phyloP scores from a whole-genome alignment of 1,140 invertebrate species.

The Lutraria rhynchaena region DNA sequence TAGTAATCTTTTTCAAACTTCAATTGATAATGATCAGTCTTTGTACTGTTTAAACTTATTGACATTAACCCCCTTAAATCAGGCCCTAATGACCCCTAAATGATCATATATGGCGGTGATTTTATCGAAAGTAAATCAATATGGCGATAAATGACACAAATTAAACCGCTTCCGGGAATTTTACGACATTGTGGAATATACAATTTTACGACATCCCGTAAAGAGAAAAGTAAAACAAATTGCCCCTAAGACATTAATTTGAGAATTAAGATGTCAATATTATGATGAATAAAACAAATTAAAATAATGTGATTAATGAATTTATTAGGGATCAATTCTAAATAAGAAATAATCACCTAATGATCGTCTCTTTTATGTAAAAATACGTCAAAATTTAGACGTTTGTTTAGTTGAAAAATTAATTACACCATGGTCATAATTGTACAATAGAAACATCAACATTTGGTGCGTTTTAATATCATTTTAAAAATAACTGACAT shows the following conservation, averaged over 20 bases:
- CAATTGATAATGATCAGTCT: conserved; percentile 47
- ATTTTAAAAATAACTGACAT: too few species aligned
- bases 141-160: conserved; percentile 42
- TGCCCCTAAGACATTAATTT: conserved; percentile 1
- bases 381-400: conserved; percentile 17
- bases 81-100: conserved; percentile 44
- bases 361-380: neutral
- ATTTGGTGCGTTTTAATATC: too few species aligned
- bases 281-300: conserved; percentile 49
- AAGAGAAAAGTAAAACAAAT: neutral
- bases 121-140: conserved; percentile 44
- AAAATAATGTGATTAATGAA: conserved; percentile 59
- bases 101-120: conserved; percentile 52
- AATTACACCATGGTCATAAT: too few species aligned
- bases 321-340: conserved; percentile 28
- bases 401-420: neutral
- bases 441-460: too few species aligned
- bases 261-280: conserved; percentile 52
- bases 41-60: conserved; percentile 50
- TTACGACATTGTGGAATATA: conserved; percentile 32
- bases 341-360: conserved; percentile 14
- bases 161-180: conserved; percentile 42
- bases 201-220: conserved; percentile 33
- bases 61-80: conserved; percentile 51
- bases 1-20: conserved; percentile 6